Conservation (phyloP, 2,797 vertebrate genomes). For the Smutsia temminckii region DNA sequence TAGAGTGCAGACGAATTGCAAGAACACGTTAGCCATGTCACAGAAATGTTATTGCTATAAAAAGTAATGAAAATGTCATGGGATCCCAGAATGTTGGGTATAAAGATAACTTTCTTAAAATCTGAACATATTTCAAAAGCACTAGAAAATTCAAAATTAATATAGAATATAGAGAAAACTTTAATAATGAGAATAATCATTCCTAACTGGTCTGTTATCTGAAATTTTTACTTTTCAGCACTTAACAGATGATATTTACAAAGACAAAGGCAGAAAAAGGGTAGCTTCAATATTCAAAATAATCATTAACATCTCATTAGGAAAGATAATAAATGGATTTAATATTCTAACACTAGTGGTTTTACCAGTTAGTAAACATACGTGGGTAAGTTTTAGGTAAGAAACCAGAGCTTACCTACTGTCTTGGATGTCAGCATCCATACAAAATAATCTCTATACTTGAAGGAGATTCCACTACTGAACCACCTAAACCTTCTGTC, state of each 20-base stretch:
- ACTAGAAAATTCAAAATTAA: background rate
- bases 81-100: too few relatives aligned
- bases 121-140: background rate
- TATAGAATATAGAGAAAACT: background rate
- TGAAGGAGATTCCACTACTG: rapidly evolving
- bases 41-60: background rate
- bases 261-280: background rate
- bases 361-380: background rate
- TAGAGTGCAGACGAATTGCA: rapidly evolving
- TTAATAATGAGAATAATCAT: background rate
- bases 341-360: background rate
- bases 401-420: too few relatives aligned
- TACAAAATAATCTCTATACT: background rate
- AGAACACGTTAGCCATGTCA: too few relatives aligned
- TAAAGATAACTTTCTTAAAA: background rate
- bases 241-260: background rate
- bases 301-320: background rate
- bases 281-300: background rate
- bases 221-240: background rate
- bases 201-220: background rate
- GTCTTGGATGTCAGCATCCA: background rate
- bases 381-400: background rate
- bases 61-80: background rate
- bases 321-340: background rate
- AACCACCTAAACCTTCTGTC: too few relatives aligned